Conservation (phyloP, 2,888 invertebrate species). For the Lutraria lutraria region DNA sequence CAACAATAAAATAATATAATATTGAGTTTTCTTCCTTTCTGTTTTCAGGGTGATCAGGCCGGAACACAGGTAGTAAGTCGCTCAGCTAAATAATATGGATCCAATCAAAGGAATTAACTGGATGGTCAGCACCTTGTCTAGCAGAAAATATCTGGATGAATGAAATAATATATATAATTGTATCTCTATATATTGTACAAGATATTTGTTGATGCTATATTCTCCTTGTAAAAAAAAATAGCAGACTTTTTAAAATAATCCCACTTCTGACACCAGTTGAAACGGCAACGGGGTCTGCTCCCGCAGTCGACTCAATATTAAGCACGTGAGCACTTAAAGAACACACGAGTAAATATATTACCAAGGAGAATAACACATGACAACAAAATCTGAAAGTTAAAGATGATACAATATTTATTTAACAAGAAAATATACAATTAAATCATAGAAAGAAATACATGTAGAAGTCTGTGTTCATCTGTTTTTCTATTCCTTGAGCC, state of each 20-base stretch:
- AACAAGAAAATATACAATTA: no score
- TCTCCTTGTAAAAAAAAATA: neutral
- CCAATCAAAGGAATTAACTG: neutral
- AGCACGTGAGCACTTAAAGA: no score
- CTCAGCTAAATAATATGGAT: neutral
- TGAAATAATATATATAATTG: no score
- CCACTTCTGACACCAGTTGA: neutral
- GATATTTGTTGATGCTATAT: neutral
- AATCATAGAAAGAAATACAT: no score
- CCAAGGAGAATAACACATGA: no score
- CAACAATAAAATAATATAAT: neutral
- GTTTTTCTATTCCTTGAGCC: no score
- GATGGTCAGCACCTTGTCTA: conserved; percentile 16
- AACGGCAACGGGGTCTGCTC: no score
- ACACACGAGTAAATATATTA: no score
- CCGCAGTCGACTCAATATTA: no score
- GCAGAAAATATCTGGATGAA: neutral
- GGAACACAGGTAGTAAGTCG: conserved; percentile 1
- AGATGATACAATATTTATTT: no score
- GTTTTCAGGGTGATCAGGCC: conserved; percentile 12
- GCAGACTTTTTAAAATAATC: neutral
- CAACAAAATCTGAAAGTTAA: no score
- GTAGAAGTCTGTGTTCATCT: no score
- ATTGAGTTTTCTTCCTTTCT: neutral
- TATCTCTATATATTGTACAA: neutral